Evolutionary conservation across 64 coral and sea anemone genomes (phyloP).

Genomic region (Montipora capricornis): DNA sequence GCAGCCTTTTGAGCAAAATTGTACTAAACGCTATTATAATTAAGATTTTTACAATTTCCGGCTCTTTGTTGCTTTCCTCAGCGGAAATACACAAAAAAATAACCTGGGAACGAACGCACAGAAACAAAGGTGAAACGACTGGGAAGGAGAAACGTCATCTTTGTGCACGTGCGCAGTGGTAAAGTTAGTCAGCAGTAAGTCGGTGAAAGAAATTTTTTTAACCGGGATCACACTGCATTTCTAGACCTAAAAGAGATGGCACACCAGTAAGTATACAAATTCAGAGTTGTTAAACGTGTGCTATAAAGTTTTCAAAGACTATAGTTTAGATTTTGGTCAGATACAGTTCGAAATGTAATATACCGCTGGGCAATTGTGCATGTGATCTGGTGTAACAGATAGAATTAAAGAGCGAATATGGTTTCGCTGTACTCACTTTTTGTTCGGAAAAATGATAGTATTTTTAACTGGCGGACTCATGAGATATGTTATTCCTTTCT

Average conservation of each 20-base stretch:
- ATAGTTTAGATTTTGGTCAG: background rate
- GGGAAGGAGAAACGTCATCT: conserved; percentile 66
- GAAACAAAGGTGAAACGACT: background rate
- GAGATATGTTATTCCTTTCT: no score
- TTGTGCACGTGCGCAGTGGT: conserved; percentile 84
- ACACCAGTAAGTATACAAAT: conserved; percentile 70
- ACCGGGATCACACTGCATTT: background rate
- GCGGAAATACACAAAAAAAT: no score
- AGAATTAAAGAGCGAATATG: no score
- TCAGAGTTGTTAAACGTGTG: background rate
- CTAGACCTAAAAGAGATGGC: conserved; percentile 36
- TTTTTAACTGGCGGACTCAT: background rate
- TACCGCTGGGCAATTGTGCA: no score
- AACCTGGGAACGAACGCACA: background rate
- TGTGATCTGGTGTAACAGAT: background rate
- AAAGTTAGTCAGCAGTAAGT: conserved; percentile 71
- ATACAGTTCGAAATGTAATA: background rate
- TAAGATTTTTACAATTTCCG: no score
- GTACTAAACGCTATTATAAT: no score
- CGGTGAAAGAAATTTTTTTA: conserved; percentile 17
- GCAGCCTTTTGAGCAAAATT: background rate
- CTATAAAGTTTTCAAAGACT: background rate
- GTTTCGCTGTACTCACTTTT: no score
- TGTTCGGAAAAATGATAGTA: background rate
- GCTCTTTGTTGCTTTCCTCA: background rate